Base-by-base conservation (phyloP, 2,797 vertebrate species). In the Chelonia mydas region DNA sequence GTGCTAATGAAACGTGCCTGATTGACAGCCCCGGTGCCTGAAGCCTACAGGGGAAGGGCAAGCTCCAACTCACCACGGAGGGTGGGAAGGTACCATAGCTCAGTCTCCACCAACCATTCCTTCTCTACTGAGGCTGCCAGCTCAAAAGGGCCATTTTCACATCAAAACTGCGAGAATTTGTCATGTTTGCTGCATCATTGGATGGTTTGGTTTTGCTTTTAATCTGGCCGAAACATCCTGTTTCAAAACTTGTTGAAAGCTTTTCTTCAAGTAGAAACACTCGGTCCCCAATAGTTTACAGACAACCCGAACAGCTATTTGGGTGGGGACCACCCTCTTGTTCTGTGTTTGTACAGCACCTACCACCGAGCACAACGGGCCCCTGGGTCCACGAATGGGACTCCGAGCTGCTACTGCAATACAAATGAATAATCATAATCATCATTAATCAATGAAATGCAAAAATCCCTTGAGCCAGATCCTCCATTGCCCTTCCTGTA, bases 81-180 rank as follows among this genome's bases (percentile, higher is more conserved):
- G 25, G 74, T 15, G 41, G 3, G n/a, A 33, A 41, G 37, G 68
- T 41, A 47, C 41, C 23, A 25, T 6, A 23, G 25, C 45, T 47
- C 45, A 28, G 13, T 28, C 25, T 15, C 45, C 27, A 9, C 12
- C 16, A 15, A 25, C 49, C 10, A 5, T 9, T 21, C 11, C 51
- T 10, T 23, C 33, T 37, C n/a, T 23, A 11, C 65, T 11, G 33
- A n/a, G 61, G 61, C 61, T 65, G 33, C 61, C 61, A n/a, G 65
- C 53, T 0, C 31, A 53, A 57, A 6, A 0, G 0, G 0, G 9
- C 25, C 1, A 0, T 45, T 55, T 8, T 76, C 4, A 86, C 59
- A 76, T 41, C 51, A 61, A 31, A 53, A 13, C 23, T 10, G 0
- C 10, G 2, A 53, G 23, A 45, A 74, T 25, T 45, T 45, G 5